Evolutionary conservation across 2,888 invertebrate species (phyloP).

Genomic region (Campoletis raptor): DNA sequence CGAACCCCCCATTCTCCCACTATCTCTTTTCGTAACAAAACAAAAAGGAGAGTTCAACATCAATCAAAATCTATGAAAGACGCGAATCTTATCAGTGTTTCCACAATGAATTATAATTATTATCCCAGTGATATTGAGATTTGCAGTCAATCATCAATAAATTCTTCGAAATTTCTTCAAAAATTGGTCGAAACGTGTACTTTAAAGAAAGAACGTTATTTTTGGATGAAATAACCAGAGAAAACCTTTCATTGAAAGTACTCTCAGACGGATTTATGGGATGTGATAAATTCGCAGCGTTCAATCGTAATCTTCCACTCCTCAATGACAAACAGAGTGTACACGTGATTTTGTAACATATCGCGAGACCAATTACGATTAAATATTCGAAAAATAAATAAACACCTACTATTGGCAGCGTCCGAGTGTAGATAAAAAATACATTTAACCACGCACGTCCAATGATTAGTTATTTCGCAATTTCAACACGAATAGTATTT

Average conservation of each 20-base stretch:
- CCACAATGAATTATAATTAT: conserved; percentile 19
- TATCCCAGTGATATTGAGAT: neutral
- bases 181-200: neutral
- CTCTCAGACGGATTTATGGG: neutral
- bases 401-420: neutral
- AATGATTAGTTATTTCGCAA: conserved; percentile 1
- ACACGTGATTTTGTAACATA: conserved; percentile 10
- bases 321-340: neutral
- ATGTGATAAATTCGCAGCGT: neutral
- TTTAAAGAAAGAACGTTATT: neutral
- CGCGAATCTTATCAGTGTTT: conserved; percentile 16
- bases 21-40: neutral
- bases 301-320: conserved; percentile 3
- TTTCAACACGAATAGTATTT: neutral
- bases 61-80: conserved; percentile 5
- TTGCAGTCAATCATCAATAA: neutral
- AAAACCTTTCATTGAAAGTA: neutral
- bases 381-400: neutral
- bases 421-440: neutral
- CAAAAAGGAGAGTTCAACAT: neutral
- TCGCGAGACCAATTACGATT: conserved; percentile 8
- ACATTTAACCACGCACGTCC: neutral
- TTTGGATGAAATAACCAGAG: conserved; percentile 3
- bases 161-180: neutral
- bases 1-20: neutral